These are phyloP conservation scores for Prionailurus bengalensis DNA, from an alignment of 2,113 vertebrate genomes.

Conservation along the genomic window DNA sequence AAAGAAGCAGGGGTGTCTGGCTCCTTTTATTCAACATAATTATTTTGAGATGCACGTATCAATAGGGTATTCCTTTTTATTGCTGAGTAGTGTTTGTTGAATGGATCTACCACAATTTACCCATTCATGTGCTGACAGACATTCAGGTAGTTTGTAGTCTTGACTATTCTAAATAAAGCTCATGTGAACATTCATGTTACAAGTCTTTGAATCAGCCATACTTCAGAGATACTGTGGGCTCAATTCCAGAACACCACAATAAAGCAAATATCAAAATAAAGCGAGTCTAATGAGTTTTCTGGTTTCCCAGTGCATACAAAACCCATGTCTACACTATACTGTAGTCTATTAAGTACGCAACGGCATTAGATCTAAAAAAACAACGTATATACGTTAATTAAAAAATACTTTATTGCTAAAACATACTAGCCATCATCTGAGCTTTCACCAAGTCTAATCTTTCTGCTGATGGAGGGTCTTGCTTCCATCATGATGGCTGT, in stretches of 20 bases:
- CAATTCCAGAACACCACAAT: not conserved
- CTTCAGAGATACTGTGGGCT: not conserved
- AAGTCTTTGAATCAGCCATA: not conserved
- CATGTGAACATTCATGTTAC: not conserved
- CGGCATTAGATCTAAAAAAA: not conserved
- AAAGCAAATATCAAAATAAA: not conserved
- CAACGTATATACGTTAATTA: not conserved
- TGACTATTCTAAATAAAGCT: constrained; percentile 41
- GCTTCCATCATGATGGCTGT: not conserved
- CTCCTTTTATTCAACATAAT: constrained; percentile 16
- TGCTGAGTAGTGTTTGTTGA: not conserved
- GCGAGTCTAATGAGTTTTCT: not conserved
- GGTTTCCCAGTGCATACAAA: not conserved
- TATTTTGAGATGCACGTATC: not conserved
- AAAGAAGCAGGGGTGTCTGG: not conserved
- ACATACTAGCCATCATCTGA: not conserved
- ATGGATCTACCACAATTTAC: not conserved
- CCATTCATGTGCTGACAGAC: not conserved
- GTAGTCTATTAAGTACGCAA: not conserved
- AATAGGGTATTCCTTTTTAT: not conserved
- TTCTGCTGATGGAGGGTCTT: not conserved
- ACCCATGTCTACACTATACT: not conserved
- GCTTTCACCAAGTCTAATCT: not conserved
- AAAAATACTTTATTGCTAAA: not conserved
- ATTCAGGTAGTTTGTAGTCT: not conserved